A percentile compares a stretch with the other conserved stretches of the same genome.
Evolutionary conservation across 2,888 invertebrate species (phyloP).

Genomic region (Habrosyne pyritoides): DNA sequence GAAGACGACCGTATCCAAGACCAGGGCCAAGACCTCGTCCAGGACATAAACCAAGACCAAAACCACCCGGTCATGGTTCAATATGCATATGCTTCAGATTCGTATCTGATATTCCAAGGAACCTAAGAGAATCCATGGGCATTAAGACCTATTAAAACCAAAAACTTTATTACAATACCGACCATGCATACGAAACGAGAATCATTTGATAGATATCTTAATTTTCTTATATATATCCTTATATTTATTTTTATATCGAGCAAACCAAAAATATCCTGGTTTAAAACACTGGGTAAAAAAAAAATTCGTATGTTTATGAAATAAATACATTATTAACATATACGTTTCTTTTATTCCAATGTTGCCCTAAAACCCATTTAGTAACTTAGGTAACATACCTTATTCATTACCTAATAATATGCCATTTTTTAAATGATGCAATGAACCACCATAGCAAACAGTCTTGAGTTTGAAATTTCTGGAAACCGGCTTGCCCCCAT

Average conservation of each 20-base stretch:
- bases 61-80: neutral
- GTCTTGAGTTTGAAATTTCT: no score
- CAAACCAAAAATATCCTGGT: neutral
- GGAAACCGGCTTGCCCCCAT: no score
- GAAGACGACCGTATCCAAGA: neutral
- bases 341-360: neutral
- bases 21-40: neutral
- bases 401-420: no score
- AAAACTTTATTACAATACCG: neutral
- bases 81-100: neutral
- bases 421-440: no score
- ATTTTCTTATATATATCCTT: no score
- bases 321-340: neutral
- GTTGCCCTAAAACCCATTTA: no score
- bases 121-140: neutral
- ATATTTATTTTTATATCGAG: neutral
- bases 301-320: neutral
- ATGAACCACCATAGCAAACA: no score
- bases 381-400: no score
- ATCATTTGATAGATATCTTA: neutral
- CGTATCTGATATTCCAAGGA: neutral
- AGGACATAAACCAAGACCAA: neutral
- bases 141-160: neutral
- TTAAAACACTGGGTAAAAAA: neutral
- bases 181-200: neutral